Evolutionary conservation across 2,888 invertebrate genomes (phyloP), one percentile per base, ranked within the genome.

Genomic region (Eurytoma californica): DNA sequence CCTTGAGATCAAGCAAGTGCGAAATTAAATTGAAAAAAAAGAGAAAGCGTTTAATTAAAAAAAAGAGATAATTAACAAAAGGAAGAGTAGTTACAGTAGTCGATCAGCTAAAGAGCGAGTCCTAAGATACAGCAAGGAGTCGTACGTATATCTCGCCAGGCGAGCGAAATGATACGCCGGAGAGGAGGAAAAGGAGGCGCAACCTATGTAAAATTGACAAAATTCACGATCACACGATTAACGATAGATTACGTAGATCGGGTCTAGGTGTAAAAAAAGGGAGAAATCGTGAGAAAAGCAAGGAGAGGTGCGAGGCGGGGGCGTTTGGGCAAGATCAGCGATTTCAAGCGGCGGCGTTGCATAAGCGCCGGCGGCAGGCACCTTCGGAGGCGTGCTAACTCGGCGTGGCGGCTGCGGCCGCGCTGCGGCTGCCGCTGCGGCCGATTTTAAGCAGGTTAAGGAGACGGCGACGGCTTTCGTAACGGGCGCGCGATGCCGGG

Each of bases 341-440:
- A 84, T 86, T 85, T 86, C 85, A 84, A 82, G 82, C 61, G 55
- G 30, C 30, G 30, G 12, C 63, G 76, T 87, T 87, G 83, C 84
- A 82, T 84, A 87, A 78, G 78, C 16, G 24, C 39, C 39, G 47
- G 55, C 47, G 39, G 20, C 24, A n/a, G 30, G 53, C n/a, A 24
- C 30, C 39, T 16, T 30, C 39, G 39, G 14, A 61, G 63, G n/a
- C 73, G 73, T 68, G 63, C 20, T 78, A 78, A 78, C 78, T 49
- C 30, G 66, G 39, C 77, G 77, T 73, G 68, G 78, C 67, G 65
- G 39, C 61, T 24, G 16, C 30, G 18, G 51, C 47, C 30, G 30
- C 30, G 30, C 30, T 24, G 24, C 24, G 65, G 24, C 61, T 9
- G 51, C 28, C 3, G 30, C 58, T 69, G 49, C 68, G 63, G 57